Conservation (phyloP, 2,888 invertebrate genomes). For the Dolichomitus sp. region DNA sequence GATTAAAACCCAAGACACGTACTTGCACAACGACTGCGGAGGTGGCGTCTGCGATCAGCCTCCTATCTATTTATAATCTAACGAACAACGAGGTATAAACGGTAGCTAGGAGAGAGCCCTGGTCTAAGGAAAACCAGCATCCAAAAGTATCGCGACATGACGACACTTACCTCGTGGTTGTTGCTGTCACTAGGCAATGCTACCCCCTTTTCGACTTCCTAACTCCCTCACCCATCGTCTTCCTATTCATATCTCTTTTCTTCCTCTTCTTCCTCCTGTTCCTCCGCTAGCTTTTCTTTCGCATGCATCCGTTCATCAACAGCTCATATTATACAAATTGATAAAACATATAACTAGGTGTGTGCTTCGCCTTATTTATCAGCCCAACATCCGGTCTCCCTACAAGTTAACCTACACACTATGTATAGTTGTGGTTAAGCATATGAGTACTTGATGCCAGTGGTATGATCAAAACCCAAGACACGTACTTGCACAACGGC, state of each 20-base stretch:
- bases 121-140: conserved; percentile 71
- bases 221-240: too few relatives aligned
- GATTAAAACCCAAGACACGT: conserved; percentile 41
- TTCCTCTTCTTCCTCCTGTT: too few relatives aligned
- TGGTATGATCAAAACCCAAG: conserved; percentile 35
- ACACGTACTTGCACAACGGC: conserved; percentile 20
- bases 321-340: conserved; percentile 35
- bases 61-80: conserved; percentile 49
- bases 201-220: conserved; percentile 14
- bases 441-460: conserved; percentile 40
- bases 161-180: conserved; percentile 32
- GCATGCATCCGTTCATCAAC: not conserved
- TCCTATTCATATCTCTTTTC: too few relatives aligned
- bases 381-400: conserved; percentile 48
- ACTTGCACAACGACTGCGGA: conserved; percentile 1
- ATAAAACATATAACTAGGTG: conserved; percentile 41
- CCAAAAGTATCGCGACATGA: conserved; percentile 57
- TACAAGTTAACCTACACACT: not conserved
- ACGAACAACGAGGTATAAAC: conserved; percentile 66
- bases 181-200: conserved; percentile 20
- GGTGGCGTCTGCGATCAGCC: conserved; percentile 44
- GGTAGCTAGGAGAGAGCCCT: conserved; percentile 70
- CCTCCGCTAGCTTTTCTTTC: not conserved
- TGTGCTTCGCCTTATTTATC: conserved; percentile 18
- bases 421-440: conserved; percentile 15